phyloP scores from a whole-genome alignment of 2,113 vertebrate species.

The Deroptyus accipitrinus region DNA sequence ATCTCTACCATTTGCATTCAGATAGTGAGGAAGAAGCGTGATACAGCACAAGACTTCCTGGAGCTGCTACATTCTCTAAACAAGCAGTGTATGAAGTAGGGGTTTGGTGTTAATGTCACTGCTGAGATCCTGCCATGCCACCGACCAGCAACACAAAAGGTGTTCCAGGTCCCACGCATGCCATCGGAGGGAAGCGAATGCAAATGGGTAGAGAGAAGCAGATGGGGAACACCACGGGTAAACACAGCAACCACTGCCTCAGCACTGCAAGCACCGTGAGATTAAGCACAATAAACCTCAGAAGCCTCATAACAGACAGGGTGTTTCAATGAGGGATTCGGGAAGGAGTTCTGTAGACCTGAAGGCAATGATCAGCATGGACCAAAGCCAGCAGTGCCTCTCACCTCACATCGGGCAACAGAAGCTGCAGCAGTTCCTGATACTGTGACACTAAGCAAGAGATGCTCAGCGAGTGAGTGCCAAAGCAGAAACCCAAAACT shows the following conservation, averaged over 20 bases:
- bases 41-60: background rate
- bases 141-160: fast-evolving
- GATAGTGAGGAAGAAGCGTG: fast-evolving
- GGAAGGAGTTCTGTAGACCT: background rate
- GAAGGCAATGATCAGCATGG: background rate
- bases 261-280: background rate
- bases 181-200: fast-evolving
- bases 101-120: background rate
- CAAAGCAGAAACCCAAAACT: background rate
- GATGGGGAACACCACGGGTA: background rate
- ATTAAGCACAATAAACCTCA: background rate
- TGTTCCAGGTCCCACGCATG: fast-evolving
- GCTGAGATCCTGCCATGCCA: background rate
- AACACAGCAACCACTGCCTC: background rate
- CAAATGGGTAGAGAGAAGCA: fast-evolving
- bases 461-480: fast-evolving
- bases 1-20: background rate
- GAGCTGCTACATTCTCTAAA: background rate
- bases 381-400: background rate
- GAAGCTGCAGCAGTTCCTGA: background rate
- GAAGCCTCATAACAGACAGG: background rate
- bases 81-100: fast-evolving
- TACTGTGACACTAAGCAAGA: fast-evolving
- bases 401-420: fast-evolving
- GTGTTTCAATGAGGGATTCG: background rate